These are phyloP conservation scores for Drosophila aff. DNA, from an alignment of 1,140 invertebrate genomes.

Conservation along the genomic window DNA sequence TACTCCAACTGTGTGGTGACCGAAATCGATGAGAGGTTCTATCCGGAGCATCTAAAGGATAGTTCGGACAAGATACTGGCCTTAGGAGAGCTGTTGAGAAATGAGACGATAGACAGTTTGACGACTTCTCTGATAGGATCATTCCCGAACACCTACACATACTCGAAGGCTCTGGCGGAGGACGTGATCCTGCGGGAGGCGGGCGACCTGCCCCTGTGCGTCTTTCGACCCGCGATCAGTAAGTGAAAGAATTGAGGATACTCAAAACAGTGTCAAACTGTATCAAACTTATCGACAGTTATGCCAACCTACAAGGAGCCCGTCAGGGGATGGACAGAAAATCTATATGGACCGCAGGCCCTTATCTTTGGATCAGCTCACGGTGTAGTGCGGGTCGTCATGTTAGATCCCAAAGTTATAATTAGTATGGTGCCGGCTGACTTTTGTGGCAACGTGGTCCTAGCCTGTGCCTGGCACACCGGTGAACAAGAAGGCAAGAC, in stretches of 20 bases:
- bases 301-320: slow-evolving; percentile 88
- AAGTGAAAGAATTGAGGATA: slow-evolving; percentile 82
- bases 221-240: slow-evolving; percentile 91
- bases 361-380: slow-evolving; percentile 88
- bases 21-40: slow-evolving; percentile 89
- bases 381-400: slow-evolving; percentile 90
- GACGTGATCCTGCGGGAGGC: slow-evolving; percentile 88
- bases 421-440: slow-evolving; percentile 91
- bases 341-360: slow-evolving; percentile 94
- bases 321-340: slow-evolving; percentile 93
- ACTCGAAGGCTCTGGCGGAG: slow-evolving; percentile 93
- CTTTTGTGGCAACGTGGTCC: slow-evolving; percentile 90
- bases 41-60: slow-evolving; percentile 88
- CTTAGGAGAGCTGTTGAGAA: slow-evolving; percentile 85
- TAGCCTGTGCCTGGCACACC: slow-evolving; percentile 90
- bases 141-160: slow-evolving; percentile 94
- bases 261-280: too few species aligned
- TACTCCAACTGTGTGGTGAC: slow-evolving; percentile 89
- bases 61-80: slow-evolving; percentile 88
- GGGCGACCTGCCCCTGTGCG: slow-evolving; percentile 89
- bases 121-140: slow-evolving; percentile 88
- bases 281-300: slow-evolving; percentile 88
- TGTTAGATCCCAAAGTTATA: slow-evolving; percentile 85
- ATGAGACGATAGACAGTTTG: slow-evolving; percentile 88
- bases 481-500: slow-evolving; percentile 34